phyloP scores from a whole-genome alignment of 2,888 invertebrate species.

The Dione vanillae region DNA sequence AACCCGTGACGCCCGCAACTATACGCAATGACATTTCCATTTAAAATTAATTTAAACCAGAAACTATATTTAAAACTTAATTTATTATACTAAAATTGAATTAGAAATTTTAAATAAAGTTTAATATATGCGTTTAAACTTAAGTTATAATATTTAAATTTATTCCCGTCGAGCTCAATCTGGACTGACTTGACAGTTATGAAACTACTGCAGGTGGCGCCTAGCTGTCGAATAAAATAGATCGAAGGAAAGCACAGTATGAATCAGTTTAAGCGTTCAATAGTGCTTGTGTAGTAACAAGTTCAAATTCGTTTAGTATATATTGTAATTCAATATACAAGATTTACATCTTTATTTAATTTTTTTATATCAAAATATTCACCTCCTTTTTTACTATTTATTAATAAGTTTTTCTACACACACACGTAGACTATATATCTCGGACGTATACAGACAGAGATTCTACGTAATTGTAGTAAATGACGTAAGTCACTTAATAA shows the following conservation, averaged over 20 bases:
- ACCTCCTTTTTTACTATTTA: too few relatives aligned
- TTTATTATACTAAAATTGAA: not conserved
- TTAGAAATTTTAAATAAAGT: not conserved
- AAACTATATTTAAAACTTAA: too few relatives aligned
- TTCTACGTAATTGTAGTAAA: too few relatives aligned
- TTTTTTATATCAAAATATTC: too few relatives aligned
- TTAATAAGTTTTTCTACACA: too few relatives aligned
- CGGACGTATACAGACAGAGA: too few relatives aligned
- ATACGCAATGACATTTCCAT: not conserved
- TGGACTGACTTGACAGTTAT: constrained; percentile 4
- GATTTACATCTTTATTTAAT: too few relatives aligned
- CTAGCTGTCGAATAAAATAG: not conserved
- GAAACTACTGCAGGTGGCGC: constrained; percentile 15
- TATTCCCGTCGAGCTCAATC: not conserved
- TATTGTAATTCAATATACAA: too few relatives aligned
- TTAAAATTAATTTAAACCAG: not conserved
- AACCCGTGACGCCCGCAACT: too few relatives aligned
- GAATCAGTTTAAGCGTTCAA: not conserved
- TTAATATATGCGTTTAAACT: not conserved
- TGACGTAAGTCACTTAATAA: too few relatives aligned
- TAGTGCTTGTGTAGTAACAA: not conserved
- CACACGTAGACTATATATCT: too few relatives aligned
- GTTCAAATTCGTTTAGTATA: too few relatives aligned
- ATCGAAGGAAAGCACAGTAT: not conserved
- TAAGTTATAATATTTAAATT: not conserved